Percentiles rank a stretch among this genome's conserved stretches.
These are phyloP conservation scores for Zaprionus bogoriensis DNA, from an alignment of 2,888 invertebrate genomes.

Conservation along the genomic window DNA sequence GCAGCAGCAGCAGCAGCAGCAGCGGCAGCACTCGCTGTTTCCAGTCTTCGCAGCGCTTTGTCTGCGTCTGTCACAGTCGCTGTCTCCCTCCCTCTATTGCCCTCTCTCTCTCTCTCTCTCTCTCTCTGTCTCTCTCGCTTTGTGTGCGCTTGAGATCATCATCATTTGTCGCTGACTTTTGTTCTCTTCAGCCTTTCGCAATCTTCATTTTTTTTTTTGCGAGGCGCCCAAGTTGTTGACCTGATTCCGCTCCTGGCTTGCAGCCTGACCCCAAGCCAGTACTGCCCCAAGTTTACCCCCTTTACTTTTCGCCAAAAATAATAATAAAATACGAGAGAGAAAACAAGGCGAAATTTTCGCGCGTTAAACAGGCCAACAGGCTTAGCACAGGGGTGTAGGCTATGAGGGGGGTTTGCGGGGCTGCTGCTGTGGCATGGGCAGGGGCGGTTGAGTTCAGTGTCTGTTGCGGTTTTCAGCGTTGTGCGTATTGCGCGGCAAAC, in stretches of 20 bases:
- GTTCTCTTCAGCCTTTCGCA: not conserved
- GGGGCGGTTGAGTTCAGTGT: conserved; percentile 27
- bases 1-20: conserved; percentile 11
- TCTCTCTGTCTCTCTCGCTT: not conserved
- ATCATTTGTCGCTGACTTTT: conserved; percentile 31
- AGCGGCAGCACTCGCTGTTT: not conserved
- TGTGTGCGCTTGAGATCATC: conserved; percentile 10
- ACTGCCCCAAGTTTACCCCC: not conserved
- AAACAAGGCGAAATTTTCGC: conserved; percentile 20
- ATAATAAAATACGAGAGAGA: conserved; percentile 13
- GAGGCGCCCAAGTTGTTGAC: conserved; percentile 36
- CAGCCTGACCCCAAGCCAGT: not conserved
- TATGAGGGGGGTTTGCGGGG: not conserved
- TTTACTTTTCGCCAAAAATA: conserved; percentile 5
- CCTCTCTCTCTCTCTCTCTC: not conserved
- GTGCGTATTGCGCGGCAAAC: conserved; percentile 61
- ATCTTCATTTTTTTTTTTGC: conserved; percentile 2
- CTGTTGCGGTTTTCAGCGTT: conserved; percentile 53
- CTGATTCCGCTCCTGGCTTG: conserved; percentile 20
- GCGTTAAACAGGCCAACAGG: too few relatives aligned
- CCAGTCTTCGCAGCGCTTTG: too few relatives aligned
- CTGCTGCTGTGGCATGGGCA: not conserved
- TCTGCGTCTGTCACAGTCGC: not conserved
- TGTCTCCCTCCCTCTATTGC: conserved; percentile 1
- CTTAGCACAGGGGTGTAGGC: not conserved